Evolutionary conservation across 2,113 vertebrate species (phyloP), one percentile per base, ranked within the genome.

Genomic region (Steatornis caripensis): DNA sequence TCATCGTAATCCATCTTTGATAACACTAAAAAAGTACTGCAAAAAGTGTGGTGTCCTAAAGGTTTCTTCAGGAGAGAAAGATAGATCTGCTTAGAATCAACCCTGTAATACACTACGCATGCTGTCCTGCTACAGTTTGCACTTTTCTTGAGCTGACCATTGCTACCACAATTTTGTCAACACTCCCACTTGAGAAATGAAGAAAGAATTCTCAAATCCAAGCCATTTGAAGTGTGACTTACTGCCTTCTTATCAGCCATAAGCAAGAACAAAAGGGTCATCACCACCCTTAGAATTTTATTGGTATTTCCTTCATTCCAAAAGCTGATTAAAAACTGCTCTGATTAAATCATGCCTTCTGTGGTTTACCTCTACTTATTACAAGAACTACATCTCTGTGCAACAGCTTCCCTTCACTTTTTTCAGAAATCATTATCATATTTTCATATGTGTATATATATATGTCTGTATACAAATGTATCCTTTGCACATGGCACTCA

Each of bases 241-340:
- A 19, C 7, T 84, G 55, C 6, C 21, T 48, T 72, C 30, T 87
- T 68, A 29, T n/a, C 21, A 36, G 20, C 5, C 17, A 30, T 8
- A 45, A 27, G 21, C 6, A 77, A 78, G 37, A 80, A 18, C 13
- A 82, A 87, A 84, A 68, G 4, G 4, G 11, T 43, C 51, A 53
- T 2, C 0, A 8, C 5, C 10, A 46, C 20, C 7, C 22, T 37
- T 1, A 7, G 45, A 9, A 22, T 12, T 64, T 36, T 64, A 41
- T 48, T 54, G 32, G 4, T 23, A 37, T 48, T 4, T 66, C 6
- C 8, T 88, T 85, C 15, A 54, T 69, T 88, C 9, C 12, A 75
- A 55, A 78, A 60, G 3, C 43, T 26, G 8, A 5, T 66, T 83
- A 19, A 92, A 85, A 76, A 4, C 15, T 58, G 32, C 7, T 5